Conservation (phyloP, 2,888 invertebrate genomes). For the Ariolimax columbianus region DNA sequence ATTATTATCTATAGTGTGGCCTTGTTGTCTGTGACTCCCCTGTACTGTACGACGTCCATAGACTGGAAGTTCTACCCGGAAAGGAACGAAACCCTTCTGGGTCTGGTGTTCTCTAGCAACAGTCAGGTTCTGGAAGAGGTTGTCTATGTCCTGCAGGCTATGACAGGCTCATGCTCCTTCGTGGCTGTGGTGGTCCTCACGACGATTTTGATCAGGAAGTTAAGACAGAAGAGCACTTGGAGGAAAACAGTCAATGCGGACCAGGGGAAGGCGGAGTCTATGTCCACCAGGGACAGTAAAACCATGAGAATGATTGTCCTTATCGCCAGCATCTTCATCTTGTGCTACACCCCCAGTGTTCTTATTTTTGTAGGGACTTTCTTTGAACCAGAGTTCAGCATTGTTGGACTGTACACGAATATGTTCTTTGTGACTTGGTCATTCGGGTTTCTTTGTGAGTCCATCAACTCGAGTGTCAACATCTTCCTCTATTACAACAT, state of each 20-base stretch:
- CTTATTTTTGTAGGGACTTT: neutral
- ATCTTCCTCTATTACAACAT: neutral
- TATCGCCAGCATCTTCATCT: neutral
- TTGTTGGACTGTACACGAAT: neutral
- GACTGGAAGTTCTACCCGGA: constrained; percentile 15
- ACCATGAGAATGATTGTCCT: neutral
- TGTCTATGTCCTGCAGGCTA: neutral
- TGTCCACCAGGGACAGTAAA: neutral
- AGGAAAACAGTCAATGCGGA: neutral
- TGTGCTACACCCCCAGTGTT: neutral
- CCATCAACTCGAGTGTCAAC: neutral
- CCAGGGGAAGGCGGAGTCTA: neutral
- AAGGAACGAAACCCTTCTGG: neutral
- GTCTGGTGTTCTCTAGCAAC: neutral
- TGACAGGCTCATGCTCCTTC: neutral
- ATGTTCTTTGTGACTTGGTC: neutral
- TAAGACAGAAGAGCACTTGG: neutral
- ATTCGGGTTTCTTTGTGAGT: neutral
- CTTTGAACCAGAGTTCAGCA: neutral
- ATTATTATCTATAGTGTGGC: neutral
- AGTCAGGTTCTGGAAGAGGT: neutral
- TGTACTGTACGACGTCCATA: neutral
- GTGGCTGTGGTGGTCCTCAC: neutral
- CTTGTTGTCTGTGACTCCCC: neutral
- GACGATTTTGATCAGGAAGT: neutral